phyloP scores from a whole-genome alignment of 2,797 vertebrate species.

The Microchirus variegatus region DNA sequence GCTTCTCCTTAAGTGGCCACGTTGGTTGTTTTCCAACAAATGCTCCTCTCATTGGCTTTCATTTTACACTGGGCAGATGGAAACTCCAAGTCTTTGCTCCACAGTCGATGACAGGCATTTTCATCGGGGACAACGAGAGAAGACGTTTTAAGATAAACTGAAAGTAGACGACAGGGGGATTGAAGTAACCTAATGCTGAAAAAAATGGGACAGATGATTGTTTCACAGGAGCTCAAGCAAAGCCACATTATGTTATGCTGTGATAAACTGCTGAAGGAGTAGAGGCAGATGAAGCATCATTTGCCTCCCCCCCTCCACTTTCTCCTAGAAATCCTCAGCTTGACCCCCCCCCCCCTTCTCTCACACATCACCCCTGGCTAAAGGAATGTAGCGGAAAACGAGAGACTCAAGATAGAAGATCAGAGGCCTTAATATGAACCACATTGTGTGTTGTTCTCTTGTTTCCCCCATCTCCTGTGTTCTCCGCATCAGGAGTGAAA shows the following conservation, averaged over 20 bases:
- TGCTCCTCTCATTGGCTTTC: slow-evolving; percentile 22
- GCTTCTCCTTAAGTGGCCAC: slow-evolving; percentile 4
- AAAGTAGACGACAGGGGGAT: slow-evolving; percentile 18
- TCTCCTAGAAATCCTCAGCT: slow-evolving; percentile 11
- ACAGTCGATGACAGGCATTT: slow-evolving; percentile 13
- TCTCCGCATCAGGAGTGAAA: slow-evolving; percentile 61
- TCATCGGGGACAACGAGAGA: slow-evolving; percentile 7
- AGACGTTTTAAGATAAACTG: slow-evolving; percentile 22
- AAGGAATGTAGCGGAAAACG: slow-evolving; percentile 69
- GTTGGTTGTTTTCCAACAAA: slow-evolving; percentile 45
- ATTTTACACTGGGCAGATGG: slow-evolving; percentile 49
- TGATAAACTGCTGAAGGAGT: slow-evolving; percentile 15
- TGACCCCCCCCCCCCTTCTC: background rate
- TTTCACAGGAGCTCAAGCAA: slow-evolving; percentile 8
- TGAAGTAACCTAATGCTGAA: slow-evolving; percentile 7
- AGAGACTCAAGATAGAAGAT: slow-evolving; percentile 71
- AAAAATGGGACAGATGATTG: slow-evolving; percentile 5
- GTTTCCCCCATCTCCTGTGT: slow-evolving; percentile 59
- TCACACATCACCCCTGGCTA: slow-evolving; percentile 64
- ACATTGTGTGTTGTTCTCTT: slow-evolving; percentile 69
- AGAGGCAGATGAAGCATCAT: slow-evolving; percentile 16
- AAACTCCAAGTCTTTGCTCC: slow-evolving; percentile 43
- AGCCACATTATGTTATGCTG: slow-evolving; percentile 1
- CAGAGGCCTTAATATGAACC: slow-evolving; percentile 69
- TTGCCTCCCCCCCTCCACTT: slow-evolving; percentile 3